These are phyloP conservation scores for Tyto alba DNA, from an alignment of 2,113 vertebrate species.

Conservation along the genomic window DNA sequence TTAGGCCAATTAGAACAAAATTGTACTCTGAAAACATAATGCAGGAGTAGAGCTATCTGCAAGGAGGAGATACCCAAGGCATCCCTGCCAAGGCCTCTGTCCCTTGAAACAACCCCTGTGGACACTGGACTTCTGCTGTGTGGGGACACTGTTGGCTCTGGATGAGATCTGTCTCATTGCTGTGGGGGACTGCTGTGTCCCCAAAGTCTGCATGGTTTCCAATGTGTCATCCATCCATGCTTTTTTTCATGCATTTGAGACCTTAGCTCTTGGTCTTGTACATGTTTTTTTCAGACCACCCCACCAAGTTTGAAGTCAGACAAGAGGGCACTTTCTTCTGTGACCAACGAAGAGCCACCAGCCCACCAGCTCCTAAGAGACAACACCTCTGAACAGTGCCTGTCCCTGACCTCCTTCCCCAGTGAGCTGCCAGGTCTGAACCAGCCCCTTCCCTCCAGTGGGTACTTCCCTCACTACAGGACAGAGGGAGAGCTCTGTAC, in stretches of 20 bases:
- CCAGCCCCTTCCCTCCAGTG: background rate
- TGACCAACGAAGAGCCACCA: background rate
- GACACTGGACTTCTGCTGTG: background rate
- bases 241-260: background rate
- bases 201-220: rapidly evolving
- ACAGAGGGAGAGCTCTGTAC: background rate
- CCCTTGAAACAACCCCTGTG: background rate
- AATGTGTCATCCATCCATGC: rapidly evolving
- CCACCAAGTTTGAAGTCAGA: background rate
- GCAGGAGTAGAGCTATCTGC: background rate
- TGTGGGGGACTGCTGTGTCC: background rate
- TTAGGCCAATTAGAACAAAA: too few species aligned
- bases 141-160: background rate
- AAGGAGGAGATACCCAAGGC: background rate
- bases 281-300: background rate
- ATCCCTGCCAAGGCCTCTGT: background rate
- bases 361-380: background rate
- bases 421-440: rapidly evolving
- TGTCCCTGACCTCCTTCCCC: background rate
- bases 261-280: background rate
- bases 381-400: background rate
- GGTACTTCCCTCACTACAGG: slow-evolving; percentile 42
- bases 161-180: background rate
- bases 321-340: background rate
- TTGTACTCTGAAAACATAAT: background rate